Percentiles rank a stretch among this genome's conserved stretches.
These are phyloP conservation scores for Osmoderma eremita DNA, from an alignment of 2,888 invertebrate species.

Conservation along the genomic window DNA sequence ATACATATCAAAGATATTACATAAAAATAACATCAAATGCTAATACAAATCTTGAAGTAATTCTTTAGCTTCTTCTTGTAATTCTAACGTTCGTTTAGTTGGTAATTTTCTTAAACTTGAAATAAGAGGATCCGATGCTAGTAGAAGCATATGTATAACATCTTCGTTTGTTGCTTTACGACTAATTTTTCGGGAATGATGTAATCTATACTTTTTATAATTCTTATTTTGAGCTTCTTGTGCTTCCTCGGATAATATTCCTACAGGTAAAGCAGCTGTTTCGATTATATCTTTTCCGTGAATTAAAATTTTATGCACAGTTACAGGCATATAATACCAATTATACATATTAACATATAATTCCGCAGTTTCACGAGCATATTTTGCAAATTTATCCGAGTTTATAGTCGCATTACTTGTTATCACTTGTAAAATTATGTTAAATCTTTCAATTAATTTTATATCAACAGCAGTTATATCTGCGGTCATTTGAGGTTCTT, in stretches of 20 bases:
- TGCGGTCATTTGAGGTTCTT: slow-evolving; percentile 48
- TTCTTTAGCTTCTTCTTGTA: neutral
- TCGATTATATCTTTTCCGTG: slow-evolving; percentile 45
- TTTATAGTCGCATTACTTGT: neutral
- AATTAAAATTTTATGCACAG: slow-evolving; percentile 48
- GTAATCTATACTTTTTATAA: slow-evolving; percentile 26
- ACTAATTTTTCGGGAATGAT: slow-evolving; percentile 23
- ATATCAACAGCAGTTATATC: slow-evolving; percentile 27
- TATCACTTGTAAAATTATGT: slow-evolving; percentile 16
- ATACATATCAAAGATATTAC: too few species aligned
- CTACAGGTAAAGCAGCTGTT: slow-evolving; percentile 39
- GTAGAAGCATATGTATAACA: slow-evolving; percentile 35
- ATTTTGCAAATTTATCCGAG: slow-evolving; percentile 9
- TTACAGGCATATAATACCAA: slow-evolving; percentile 48
- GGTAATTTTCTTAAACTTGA: slow-evolving; percentile 5
- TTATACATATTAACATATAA: slow-evolving; percentile 42
- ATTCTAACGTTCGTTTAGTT: neutral
- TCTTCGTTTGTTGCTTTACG: slow-evolving; percentile 17
- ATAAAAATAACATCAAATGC: too few species aligned
- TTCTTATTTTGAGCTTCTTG: slow-evolving; percentile 46
- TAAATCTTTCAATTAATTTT: slow-evolving; percentile 32
- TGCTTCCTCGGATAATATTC: slow-evolving; percentile 44
- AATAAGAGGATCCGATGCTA: slow-evolving; percentile 40
- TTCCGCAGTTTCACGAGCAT: slow-evolving; percentile 24
- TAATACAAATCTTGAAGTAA: neutral